A percentile compares a stretch with the other conserved stretches of the same genome.
Conservation (phyloP, 2,888 invertebrate genomes). For the Abrostola triplasia region DNA sequence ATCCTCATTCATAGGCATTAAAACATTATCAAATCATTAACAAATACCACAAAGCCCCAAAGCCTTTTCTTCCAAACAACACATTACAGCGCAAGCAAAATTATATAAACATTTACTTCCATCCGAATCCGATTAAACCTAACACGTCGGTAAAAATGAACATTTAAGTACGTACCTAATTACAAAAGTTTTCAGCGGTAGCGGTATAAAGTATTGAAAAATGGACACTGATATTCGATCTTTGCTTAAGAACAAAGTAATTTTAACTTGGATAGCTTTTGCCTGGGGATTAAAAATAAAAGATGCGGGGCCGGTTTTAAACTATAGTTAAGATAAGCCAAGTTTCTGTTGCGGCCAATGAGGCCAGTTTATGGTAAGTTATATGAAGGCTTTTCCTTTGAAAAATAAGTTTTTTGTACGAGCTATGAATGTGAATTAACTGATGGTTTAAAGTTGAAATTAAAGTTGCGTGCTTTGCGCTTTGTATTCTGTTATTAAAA, state of each 20-base stretch:
- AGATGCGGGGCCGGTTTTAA: conserved; percentile 75
- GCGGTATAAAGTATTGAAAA: conserved; percentile 82
- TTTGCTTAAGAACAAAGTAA: conserved; percentile 83
- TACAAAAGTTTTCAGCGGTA: conserved; percentile 73
- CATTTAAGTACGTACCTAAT: conserved; percentile 70
- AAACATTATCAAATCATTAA: not conserved
- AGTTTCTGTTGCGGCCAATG: conserved; percentile 72
- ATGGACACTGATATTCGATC: conserved; percentile 83
- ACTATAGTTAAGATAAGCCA: conserved; percentile 84
- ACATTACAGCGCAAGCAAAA: conserved; percentile 11
- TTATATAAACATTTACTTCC: conserved; percentile 23
- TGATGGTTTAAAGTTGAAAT: conserved; percentile 41
- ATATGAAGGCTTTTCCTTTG: conserved; percentile 71
- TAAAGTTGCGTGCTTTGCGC: conserved; percentile 26
- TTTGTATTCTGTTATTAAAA: conserved; percentile 20
- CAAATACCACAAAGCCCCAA: not conserved
- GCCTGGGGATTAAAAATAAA: conserved; percentile 83
- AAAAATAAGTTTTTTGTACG: conserved; percentile 60
- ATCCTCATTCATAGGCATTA: too few relatives aligned
- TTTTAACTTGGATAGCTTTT: conserved; percentile 81
- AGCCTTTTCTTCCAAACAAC: conserved; percentile 1
- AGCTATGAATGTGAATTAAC: conserved; percentile 48
- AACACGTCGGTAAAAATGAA: conserved; percentile 46
- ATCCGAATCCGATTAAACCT: conserved; percentile 45
- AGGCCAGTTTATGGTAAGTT: conserved; percentile 75